phyloP scores from a whole-genome alignment of 92 coral and sea anemone species.

The Blastomussa wellsi region DNA sequence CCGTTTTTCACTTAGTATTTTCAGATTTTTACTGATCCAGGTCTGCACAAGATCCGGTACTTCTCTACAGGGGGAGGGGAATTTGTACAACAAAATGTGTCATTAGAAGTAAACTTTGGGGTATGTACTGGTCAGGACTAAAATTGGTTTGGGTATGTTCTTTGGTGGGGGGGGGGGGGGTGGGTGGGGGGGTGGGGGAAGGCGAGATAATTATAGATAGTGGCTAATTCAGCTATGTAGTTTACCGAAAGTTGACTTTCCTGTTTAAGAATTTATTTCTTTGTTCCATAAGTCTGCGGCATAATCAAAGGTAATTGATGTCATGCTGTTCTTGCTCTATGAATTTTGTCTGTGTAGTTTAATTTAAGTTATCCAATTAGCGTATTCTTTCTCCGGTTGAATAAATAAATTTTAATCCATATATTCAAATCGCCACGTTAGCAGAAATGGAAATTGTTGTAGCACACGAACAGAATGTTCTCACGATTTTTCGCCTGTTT shows the following conservation, averaged over 20 bases:
- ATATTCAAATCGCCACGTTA: neutral
- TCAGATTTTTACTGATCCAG: too few species aligned
- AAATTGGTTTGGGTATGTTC: too few species aligned
- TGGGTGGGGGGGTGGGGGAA: too few species aligned
- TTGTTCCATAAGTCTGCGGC: neutral
- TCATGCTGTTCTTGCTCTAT: neutral
- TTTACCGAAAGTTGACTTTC: neutral
- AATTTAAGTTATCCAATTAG: constrained; percentile 2
- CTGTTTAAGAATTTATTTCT: neutral
- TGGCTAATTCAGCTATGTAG: neutral
- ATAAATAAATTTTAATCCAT: neutral
- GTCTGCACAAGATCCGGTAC: too few species aligned
- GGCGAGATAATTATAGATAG: neutral
- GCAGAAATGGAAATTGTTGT: neutral
- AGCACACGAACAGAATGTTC: neutral
- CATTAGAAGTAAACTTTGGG: too few species aligned
- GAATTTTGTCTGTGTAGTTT: neutral
- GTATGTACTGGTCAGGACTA: too few species aligned
- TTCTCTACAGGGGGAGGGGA: too few species aligned
- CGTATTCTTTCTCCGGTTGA: neutral
- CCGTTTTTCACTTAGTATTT: too few species aligned
- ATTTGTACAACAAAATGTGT: too few species aligned
- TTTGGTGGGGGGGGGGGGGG: neutral
- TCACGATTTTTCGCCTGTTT: neutral
- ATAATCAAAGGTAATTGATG: neutral